phyloP scores from a whole-genome alignment of 2,797 vertebrate genomes.

The Crocidura indochinensis region DNA sequence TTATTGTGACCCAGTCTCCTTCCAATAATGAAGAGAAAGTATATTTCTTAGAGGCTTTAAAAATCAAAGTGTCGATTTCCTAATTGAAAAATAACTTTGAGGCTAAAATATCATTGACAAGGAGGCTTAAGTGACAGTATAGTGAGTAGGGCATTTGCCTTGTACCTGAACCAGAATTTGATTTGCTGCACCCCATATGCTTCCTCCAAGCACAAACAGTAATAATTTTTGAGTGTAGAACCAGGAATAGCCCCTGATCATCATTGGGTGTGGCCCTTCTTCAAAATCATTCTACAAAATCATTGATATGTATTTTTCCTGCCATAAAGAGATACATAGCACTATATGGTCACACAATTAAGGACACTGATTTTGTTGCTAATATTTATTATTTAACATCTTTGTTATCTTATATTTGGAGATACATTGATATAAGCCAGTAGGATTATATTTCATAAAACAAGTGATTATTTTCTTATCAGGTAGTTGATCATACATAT shows the following conservation, averaged over 20 bases:
- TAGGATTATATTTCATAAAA: constrained; percentile 8
- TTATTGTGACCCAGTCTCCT: not conserved
- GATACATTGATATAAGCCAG: constrained; percentile 24
- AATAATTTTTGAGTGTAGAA: too few species aligned
- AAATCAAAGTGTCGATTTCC: not conserved
- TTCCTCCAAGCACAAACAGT: too few species aligned
- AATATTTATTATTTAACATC: not conserved
- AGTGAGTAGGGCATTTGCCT: too few species aligned
- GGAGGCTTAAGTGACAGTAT: too few species aligned
- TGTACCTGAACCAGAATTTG: too few species aligned
- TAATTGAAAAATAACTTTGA: constrained; percentile 32
- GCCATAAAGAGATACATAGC: not conserved
- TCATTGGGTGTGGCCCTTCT: too few species aligned
- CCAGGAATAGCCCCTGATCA: too few species aligned
- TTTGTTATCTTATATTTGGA: not conserved
- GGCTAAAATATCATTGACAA: not conserved
- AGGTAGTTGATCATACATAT: not conserved
- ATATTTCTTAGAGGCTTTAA: constrained; percentile 19
- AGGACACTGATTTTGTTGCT: not conserved
- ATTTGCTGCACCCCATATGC: too few species aligned
- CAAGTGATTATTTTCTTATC: not conserved
- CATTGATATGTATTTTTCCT: not conserved
- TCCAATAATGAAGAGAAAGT: not conserved
- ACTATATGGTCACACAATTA: too few species aligned
- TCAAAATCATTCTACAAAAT: not conserved